Base-by-base conservation (phyloP, 2,888 invertebrate genomes). In the Mermis nigrescens region DNA sequence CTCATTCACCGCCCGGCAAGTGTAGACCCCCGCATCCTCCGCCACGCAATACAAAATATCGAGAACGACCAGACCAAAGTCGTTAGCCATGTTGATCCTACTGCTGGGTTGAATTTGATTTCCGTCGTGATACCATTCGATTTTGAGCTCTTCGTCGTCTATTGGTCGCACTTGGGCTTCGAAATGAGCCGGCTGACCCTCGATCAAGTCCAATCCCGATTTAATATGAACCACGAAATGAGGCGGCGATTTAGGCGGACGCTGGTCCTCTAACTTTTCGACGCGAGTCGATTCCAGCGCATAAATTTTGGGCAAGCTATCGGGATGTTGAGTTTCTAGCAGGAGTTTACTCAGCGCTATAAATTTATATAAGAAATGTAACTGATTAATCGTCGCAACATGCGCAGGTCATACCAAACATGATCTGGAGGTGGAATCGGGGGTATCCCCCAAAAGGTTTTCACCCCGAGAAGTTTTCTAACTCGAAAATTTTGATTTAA, bases 111-210 rank as follows among this genome's bases (percentile, higher is more conserved):
- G 86, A 66, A 92, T 77, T 4, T 83, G 79, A 73, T 89, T 87
- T 60, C 89, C 90, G 73, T 92, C 91, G 70, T 87, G 82, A 60
- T 62, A 68, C 70, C 70, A 70, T 60, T 69, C 69, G 27, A 68
- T 46, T 3, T 54, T 32, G 22, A 53, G 54, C 2, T 2, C 63
- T 15, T 94, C 91, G 77, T 95, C 94, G 61, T 85, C 87, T 45
- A 91, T 82, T 0, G 94, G 95, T 29, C 85, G 84, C 60, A 92
- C 80, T 67, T 87, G 82, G 26, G 91, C 91, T 76, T 94, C 95
- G 74, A 92, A 94, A 75, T 95, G 91, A 65, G 89, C 90, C 66
- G 88, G 87, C 75, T 92, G 90, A 28, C 91, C 91, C 78, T 95
- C 94, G 58, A 85, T 84, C 61, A 94, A 76, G 72, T 84, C 84